phyloP scores from a whole-genome alignment of 2,113 vertebrate species.

The Proteles cristata region DNA sequence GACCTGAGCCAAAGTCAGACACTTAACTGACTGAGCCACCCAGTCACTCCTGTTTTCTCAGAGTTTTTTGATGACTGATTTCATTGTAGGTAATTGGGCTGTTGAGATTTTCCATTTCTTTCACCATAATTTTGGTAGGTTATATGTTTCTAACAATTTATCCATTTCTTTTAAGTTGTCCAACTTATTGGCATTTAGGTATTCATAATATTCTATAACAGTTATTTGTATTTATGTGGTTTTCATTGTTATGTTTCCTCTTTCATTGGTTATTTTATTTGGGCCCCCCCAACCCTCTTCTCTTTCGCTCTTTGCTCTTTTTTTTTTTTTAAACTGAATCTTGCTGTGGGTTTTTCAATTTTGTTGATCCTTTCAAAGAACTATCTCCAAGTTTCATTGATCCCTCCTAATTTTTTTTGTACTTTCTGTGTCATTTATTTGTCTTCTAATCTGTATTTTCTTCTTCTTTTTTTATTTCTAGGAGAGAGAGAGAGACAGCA shows the following conservation, averaged over 20 bases:
- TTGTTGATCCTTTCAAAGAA: neutral
- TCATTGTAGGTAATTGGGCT: neutral
- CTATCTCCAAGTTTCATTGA: neutral
- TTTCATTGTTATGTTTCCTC: neutral
- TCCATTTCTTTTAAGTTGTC: neutral
- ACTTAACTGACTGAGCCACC: too few relatives aligned
- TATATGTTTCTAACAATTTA: neutral
- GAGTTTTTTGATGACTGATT: neutral
- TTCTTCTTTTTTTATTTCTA: too few relatives aligned
- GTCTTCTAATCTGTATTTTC: neutral
- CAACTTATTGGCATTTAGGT: neutral
- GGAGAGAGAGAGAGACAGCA: too few relatives aligned
- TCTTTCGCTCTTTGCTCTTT: too few relatives aligned
- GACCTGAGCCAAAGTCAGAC: too few relatives aligned
- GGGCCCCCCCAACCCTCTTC: neutral
- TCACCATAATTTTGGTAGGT: neutral
- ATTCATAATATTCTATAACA: neutral
- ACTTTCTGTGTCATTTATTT: neutral
- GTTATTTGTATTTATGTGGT: neutral
- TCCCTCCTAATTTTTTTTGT: neutral
- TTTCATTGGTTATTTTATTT: neutral
- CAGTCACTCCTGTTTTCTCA: neutral
- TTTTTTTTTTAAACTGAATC: neutral
- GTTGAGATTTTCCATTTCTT: neutral
- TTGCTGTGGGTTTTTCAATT: neutral